Evolutionary conservation across 2,888 invertebrate genomes (phyloP).

Genomic region (Teinopalpus imperialis): DNA sequence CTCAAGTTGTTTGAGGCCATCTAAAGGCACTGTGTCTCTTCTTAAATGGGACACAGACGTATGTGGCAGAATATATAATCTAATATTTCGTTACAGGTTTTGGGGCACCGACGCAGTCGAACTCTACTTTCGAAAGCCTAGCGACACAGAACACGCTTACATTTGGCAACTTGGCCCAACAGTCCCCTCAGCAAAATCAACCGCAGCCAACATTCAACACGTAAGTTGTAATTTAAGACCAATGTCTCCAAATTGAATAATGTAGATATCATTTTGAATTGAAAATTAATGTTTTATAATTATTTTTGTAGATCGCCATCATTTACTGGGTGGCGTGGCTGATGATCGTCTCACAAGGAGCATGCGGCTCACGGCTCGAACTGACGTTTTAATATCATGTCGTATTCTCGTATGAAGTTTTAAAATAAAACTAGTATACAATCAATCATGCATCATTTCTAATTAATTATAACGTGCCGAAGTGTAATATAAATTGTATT

Average conservation of each 20-base stretch:
- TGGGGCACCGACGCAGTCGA: slow-evolving; percentile 74
- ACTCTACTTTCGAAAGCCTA: slow-evolving; percentile 83
- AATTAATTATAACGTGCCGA: too few species aligned
- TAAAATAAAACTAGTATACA: too few species aligned
- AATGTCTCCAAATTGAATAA: too few species aligned
- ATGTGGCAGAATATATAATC: too few species aligned
- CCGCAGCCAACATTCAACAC: slow-evolving; percentile 62
- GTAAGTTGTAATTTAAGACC: slow-evolving; percentile 41
- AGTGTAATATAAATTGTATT: too few species aligned
- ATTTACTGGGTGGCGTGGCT: slow-evolving; percentile 77
- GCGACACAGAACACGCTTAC: slow-evolving; percentile 84
- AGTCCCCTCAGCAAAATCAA: slow-evolving; percentile 56
- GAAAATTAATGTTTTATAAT: too few species aligned
- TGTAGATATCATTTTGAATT: too few species aligned
- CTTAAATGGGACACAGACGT: too few species aligned
- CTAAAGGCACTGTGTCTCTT: too few species aligned
- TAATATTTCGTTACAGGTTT: slow-evolving; percentile 50
- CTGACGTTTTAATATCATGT: too few species aligned
- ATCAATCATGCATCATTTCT: too few species aligned
- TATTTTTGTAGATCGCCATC: slow-evolving; percentile 63
- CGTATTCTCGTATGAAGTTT: background rate
- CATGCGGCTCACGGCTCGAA: slow-evolving; percentile 37
- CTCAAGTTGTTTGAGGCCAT: too few species aligned
- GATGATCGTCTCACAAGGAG: slow-evolving; percentile 46
- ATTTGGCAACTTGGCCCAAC: slow-evolving; percentile 84